Evolutionary conservation across 2,888 invertebrate species (phyloP).

Genomic region (Pyralis farinalis): DNA sequence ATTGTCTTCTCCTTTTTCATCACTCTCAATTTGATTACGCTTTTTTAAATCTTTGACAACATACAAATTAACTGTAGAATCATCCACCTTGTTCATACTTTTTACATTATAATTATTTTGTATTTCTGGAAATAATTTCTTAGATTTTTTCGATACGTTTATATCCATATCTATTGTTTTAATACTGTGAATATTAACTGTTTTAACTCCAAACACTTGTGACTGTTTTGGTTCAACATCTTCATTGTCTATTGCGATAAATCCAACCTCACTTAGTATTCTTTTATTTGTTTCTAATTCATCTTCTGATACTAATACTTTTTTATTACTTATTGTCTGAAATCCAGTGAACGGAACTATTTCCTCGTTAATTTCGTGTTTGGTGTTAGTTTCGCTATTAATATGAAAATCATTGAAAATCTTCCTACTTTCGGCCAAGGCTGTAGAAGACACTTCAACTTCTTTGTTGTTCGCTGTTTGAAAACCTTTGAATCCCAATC

Average conservation of each 20-base stretch:
- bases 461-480: slow-evolving; percentile 47
- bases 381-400: neutral
- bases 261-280: slow-evolving; percentile 39
- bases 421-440: slow-evolving; percentile 37
- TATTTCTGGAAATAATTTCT: slow-evolving; percentile 27
- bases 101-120: neutral
- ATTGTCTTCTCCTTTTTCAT: too few species aligned
- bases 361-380: slow-evolving; percentile 34
- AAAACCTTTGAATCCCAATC: slow-evolving; percentile 46
- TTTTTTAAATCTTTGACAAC: too few species aligned
- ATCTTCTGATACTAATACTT: slow-evolving; percentile 33
- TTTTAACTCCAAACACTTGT: slow-evolving; percentile 14
- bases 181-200: slow-evolving; percentile 24
- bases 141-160: slow-evolving; percentile 28
- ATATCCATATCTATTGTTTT: slow-evolving; percentile 19
- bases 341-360: slow-evolving; percentile 23
- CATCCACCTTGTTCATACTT: too few species aligned
- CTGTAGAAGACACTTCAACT: slow-evolving; percentile 33
- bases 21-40: too few species aligned
- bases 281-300: slow-evolving; percentile 38
- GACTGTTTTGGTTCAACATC: neutral
- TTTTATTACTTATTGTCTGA: slow-evolving; percentile 34
- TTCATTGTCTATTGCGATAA: slow-evolving; percentile 1
- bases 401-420: slow-evolving; percentile 25
- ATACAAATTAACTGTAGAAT: too few species aligned